Conservation (phyloP, 2,888 invertebrate genomes). For the Leucophenga maculata region DNA sequence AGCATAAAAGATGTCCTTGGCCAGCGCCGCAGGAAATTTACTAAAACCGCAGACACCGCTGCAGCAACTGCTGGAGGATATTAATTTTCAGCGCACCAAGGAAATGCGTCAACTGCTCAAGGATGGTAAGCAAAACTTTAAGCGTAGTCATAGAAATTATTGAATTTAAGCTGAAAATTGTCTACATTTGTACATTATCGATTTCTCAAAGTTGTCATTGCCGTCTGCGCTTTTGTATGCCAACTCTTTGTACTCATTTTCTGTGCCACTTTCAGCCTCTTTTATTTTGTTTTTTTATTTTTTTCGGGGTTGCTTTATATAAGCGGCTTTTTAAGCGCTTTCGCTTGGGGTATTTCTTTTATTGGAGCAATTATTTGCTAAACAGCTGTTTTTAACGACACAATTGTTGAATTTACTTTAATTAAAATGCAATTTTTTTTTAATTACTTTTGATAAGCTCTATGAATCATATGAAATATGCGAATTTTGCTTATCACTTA, state of each 20-base stretch:
- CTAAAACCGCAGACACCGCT: constrained; percentile 77
- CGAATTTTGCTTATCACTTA: background rate
- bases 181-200: constrained; percentile 68
- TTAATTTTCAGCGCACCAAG: constrained; percentile 92
- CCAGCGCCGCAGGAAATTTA: constrained; percentile 68
- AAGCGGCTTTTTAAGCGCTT: background rate
- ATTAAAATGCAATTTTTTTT: background rate
- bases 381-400: background rate
- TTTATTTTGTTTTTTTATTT: constrained; percentile 5
- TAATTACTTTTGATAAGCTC: background rate
- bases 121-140: constrained; percentile 37
- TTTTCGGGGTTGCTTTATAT: constrained; percentile 1
- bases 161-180: constrained; percentile 44
- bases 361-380: background rate
- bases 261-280: no score
- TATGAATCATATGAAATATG: background rate
- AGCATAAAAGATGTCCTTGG: constrained; percentile 58
- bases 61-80: constrained; percentile 90
- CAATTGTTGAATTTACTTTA: no score
- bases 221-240: constrained; percentile 23
- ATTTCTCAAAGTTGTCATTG: constrained; percentile 55
- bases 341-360: background rate
- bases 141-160: background rate
- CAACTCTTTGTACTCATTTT: background rate
- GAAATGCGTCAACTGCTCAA: constrained; percentile 91